Base-by-base conservation (phyloP, 92 coral and sea anemone genomes). In the Palythoa heliodiscus region DNA sequence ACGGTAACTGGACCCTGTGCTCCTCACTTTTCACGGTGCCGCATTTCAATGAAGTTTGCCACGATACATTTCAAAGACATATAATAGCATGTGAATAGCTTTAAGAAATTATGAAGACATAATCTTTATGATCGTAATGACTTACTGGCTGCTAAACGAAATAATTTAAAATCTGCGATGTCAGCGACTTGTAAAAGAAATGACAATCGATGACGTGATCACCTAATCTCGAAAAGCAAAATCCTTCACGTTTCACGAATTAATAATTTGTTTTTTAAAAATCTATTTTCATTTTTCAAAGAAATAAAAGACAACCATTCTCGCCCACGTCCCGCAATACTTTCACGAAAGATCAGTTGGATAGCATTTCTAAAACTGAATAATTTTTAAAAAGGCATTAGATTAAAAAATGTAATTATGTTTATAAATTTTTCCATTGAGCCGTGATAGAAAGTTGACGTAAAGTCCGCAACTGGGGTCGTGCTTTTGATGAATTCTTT, bases 191-290 rank as follows among this genome's bases (percentile, higher is more conserved):
- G 35, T 11, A 9, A 25, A 69, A 58, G 6, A 14, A 14, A 14
- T 58, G 1, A 19, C 47, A 69, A 25, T 69, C 12, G 47, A 37
- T 69, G 73, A 69, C 73, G 43, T 69, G 25, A 80, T 16, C 19
- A 5, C 15, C 25, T 23, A 66, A 23, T 47, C 74, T 66, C 72
- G 39, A 64, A n/a, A 11, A 37, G 25, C 37, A 50, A 80, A 80
- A 67, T 66, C 61, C 84, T 3, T 80, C 84, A 80, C 84, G 84
- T 67, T 66, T 37, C 73, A 64, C 14, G 3, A 40, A 10, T 11
- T 13, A 57, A 57, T 3, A 16, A 35, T 12, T 37, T 7, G 35
- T 29, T 29, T 29, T 29, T 29, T 29, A 29, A 29, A 43, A 43
- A 43, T 43, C 50, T 8, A 5, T 17, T 57, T 40, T 61, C 2